Evolutionary conservation across 2,113 vertebrate genomes (phyloP), one percentile per base, ranked within the genome.

Genomic region (Prinia subflava): DNA sequence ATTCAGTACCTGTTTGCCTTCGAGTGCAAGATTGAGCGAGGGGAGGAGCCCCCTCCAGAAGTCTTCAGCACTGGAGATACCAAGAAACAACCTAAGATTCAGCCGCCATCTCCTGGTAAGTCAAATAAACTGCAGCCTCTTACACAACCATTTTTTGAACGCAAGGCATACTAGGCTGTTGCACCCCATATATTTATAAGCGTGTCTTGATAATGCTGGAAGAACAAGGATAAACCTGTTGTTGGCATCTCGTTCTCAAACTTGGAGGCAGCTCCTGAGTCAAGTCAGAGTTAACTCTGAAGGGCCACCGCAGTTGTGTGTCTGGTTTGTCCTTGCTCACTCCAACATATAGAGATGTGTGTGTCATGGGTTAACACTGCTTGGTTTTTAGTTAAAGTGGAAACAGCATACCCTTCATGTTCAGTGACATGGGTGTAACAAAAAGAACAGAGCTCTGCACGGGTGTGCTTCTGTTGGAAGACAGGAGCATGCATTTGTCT

Each of bases 1-100:
- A 99, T 99, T 96, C 99, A 99, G 97, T 99, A 98, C 98, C 98
- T 99, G 97, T 99, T 99, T 60, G 99, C 99, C 98, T 99, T 99
- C 14, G 99, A 99, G 98, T 99, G 99, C 92, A 99, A 99, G 97
- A 98, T 98, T 85, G 99, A 99, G 96, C 97, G 99, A 59, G 99
- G 99, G 84, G 99, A 99, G 97, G 99, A 99, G 95, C 99, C 99
- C 33, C 99, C 99, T 16, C 98, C 98, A 3, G 99, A 99, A 97
- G 98, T 98, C 97, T 99, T 98, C 97, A 98, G 98, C 94, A 98
- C 98, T 39, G 98, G 97, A 10, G 99, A 99, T 89, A 97, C 97
- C 46, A 99, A 99, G 98, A 99, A 99, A 97, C 99, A 99, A 97
- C 98, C 99, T 97, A 99, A 99, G 98, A 98, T 99, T 95, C 99